Evolutionary conservation across 2,888 invertebrate species (phyloP), one percentile per base, ranked within the genome.

Genomic region (Melitaea athalia): DNA sequence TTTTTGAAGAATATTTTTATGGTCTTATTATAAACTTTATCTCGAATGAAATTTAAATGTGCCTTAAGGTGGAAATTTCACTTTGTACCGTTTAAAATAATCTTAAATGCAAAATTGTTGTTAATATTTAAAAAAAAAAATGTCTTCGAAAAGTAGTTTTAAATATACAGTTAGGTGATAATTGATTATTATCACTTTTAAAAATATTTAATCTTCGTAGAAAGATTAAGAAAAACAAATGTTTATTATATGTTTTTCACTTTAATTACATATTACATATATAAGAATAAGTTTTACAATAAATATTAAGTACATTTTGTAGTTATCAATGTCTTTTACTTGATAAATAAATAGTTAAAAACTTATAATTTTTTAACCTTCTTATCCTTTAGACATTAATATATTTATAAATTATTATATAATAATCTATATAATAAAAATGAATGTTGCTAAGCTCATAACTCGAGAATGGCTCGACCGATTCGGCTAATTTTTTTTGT

Each of bases 251-350:
- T 10, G 8, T 57, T 57, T 15, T 10, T 57, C 38, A 15, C n/a
- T 55, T 7, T 38, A 42, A 15, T 57, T 38, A 38, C 15, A n/a
- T n/a, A n/a, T n/a, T n/a, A n/a, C n/a, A n/a, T n/a, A n/a, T n/a
- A n/a, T n/a, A n/a, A 15, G 15, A 42, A 14, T 57, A n/a, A 57
- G 15, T 52, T 49, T 65, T 53, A 53, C 47, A 15, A 33, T 12
- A 43, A 17, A 47, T 68, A 61, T 65, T 55, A 42, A n/a, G 42
- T 11, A 57, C 42, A 15, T 15, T 57, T 42, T 42, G 42, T 57
- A 42, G n/a, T 42, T 10, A 38, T 57, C 6, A 57, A 57, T 57
- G 42, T 42, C 11, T 57, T 11, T 15, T 42, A 38, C n/a, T 49
- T 6, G n/a, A n/a, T 49, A 14, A n/a, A 45, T 5, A n/a, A 49